Percentiles rank a stretch among this genome's conserved stretches.
Evolutionary conservation across 1,140 invertebrate species (phyloP).

Genomic region (Drosophila miranda): DNA sequence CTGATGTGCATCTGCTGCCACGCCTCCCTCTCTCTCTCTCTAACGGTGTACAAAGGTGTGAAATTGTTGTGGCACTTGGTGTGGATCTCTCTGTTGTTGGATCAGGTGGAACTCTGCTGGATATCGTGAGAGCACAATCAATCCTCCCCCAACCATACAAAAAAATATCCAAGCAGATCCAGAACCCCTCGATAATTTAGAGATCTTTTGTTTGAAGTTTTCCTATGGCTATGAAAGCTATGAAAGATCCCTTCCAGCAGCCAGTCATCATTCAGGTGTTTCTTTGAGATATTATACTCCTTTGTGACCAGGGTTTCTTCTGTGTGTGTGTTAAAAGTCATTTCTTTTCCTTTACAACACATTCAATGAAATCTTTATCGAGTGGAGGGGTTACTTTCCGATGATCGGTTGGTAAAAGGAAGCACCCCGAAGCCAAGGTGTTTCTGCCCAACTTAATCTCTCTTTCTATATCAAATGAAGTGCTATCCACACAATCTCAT

Average conservation of each 20-base stretch:
- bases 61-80: slow-evolving; percentile 55
- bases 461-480: no score
- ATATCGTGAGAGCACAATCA: slow-evolving; percentile 68
- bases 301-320: slow-evolving; percentile 20
- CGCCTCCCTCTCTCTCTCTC: slow-evolving; percentile 11
- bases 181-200: slow-evolving; percentile 60
- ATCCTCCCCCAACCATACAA: slow-evolving; percentile 61
- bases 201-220: slow-evolving; percentile 59
- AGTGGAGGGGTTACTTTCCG: slow-evolving; percentile 2
- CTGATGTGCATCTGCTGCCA: slow-evolving; percentile 23
- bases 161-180: not conserved
- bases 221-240: slow-evolving; percentile 23
- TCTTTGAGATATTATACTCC: not conserved
- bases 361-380: no score
- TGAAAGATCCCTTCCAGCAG: slow-evolving; percentile 15
- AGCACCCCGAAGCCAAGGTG: no score
- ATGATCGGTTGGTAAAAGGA: not conserved
- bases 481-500: no score
- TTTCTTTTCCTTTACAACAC: slow-evolving; percentile 16
- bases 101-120: slow-evolving; percentile 69
- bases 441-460: no score
- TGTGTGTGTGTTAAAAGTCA: slow-evolving; percentile 55
- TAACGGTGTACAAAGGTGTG: slow-evolving; percentile 68
- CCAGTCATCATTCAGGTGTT: slow-evolving; percentile 31
- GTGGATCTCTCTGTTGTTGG: slow-evolving; percentile 48